Evolutionary conservation across 2,888 invertebrate genomes (phyloP).

Genomic region (Eupithecia subumbrata): DNA sequence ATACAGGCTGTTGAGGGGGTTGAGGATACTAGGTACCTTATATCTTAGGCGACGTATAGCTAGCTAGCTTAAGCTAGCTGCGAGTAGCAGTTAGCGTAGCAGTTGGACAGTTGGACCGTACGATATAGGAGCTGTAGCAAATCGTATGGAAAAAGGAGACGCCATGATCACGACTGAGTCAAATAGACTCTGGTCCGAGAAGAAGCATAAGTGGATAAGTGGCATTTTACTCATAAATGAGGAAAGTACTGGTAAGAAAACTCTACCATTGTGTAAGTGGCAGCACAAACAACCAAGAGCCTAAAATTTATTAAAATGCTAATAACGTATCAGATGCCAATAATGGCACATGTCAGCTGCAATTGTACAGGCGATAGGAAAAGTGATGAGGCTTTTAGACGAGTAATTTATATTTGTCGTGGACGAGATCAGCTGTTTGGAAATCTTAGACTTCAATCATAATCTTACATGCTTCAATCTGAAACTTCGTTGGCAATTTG

Average conservation of each 20-base stretch:
- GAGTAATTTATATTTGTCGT: neutral
- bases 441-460: no score
- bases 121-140: no score
- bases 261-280: neutral
- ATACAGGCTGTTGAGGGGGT: no score
- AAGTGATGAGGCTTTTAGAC: neutral
- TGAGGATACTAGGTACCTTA: no score
- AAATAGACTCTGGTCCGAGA: no score
- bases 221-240: neutral
- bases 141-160: no score
- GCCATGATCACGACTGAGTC: no score
- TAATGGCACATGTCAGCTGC: slow-evolving; percentile 27
- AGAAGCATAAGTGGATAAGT: no score
- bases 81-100: no score
- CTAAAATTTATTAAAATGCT: slow-evolving; percentile 31
- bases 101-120: no score
- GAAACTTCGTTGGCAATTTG: neutral
- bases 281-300: slow-evolving; percentile 4
- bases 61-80: no score
- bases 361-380: slow-evolving; percentile 16
- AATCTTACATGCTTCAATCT: neutral
- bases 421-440: neutral
- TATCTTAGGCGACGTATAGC: no score
- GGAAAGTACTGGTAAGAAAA: neutral
- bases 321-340: slow-evolving; percentile 29